A percentile compares a stretch with the other conserved stretches of the same genome.
phyloP scores from a whole-genome alignment of 2,797 vertebrate genomes.

The Galaxias olidus region DNA sequence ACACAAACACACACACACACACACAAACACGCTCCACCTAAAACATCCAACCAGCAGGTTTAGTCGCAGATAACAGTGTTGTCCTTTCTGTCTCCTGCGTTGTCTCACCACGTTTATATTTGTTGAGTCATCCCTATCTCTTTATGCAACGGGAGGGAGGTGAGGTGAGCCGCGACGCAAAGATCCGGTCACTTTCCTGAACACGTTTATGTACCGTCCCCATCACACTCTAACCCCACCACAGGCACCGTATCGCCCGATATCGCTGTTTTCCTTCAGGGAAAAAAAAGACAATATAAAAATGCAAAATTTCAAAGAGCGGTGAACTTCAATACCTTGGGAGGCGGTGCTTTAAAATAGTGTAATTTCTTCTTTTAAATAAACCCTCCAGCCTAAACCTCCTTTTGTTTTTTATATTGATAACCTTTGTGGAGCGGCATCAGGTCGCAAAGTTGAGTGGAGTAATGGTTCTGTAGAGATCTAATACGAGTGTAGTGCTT shows the following conservation, averaged over 20 bases:
- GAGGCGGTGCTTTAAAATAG: neutral
- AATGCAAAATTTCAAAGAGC: neutral
- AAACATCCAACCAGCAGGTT: constrained; percentile 37
- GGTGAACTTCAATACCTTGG: constrained; percentile 2
- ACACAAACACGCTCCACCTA: constrained; percentile 44
- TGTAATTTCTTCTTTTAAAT: neutral
- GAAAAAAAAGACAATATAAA: no score
- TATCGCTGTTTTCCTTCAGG: constrained; percentile 21
- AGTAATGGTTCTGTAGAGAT: constrained; percentile 4
- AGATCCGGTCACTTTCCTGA: constrained; percentile 60
- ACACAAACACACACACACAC: constrained; percentile 37
- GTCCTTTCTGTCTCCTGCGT: constrained; percentile 30
- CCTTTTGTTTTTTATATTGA: constrained; percentile 10
- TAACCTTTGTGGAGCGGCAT: constrained; percentile 15
- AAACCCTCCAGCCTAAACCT: constrained; percentile 1
- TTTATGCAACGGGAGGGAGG: constrained; percentile 52
- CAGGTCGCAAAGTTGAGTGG: constrained; percentile 4
- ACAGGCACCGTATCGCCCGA: constrained; percentile 35
- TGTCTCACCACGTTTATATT: constrained; percentile 46
- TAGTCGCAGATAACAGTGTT: constrained; percentile 49
- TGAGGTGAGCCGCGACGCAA: constrained; percentile 23
- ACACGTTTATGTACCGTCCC: constrained; percentile 55
- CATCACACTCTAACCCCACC: constrained; percentile 45
- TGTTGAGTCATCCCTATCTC: constrained; percentile 62
- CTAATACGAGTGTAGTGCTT: neutral